Conservation (phyloP, 1,140 invertebrate species). For the Aphelenchoides besseyi region DNA sequence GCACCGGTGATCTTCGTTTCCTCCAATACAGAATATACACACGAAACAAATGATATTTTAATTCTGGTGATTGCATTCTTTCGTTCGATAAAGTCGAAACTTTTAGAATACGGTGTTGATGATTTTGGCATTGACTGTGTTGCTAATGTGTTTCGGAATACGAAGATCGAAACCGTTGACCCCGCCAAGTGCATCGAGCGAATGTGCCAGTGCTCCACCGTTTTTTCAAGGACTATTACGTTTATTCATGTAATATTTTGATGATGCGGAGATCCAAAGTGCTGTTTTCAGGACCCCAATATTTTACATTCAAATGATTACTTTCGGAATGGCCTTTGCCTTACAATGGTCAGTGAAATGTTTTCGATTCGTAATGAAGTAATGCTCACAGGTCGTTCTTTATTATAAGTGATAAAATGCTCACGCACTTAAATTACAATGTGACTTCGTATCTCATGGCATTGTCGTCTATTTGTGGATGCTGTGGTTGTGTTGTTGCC, state of each 20-base stretch:
- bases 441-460: conserved; percentile 39
- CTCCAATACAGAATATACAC: neutral
- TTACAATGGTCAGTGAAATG: conserved; percentile 52
- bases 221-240: conserved; percentile 47
- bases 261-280: neutral
- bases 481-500: conserved; percentile 34
- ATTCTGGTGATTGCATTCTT: conserved; percentile 31
- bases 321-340: conserved; percentile 54
- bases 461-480: conserved; percentile 43
- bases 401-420: conserved; percentile 45
- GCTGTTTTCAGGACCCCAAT: conserved; percentile 39
- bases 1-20: conserved; percentile 50
- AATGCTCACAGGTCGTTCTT: conserved; percentile 45
- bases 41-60: conserved; percentile 34
- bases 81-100: conserved; percentile 23
- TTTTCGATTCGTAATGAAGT: conserved; percentile 44
- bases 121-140: conserved; percentile 39
- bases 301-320: conserved; percentile 53
- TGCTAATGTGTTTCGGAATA: conserved; percentile 40
- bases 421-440: conserved; percentile 37
- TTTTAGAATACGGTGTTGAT: conserved; percentile 46
- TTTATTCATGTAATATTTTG: conserved; percentile 37
- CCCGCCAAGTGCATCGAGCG: conserved; percentile 55
- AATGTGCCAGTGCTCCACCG: conserved; percentile 42
- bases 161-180: conserved; percentile 38